These are phyloP conservation scores for Diceros bicornis DNA, from an alignment of 2,797 vertebrate genomes.

Conservation along the genomic window DNA sequence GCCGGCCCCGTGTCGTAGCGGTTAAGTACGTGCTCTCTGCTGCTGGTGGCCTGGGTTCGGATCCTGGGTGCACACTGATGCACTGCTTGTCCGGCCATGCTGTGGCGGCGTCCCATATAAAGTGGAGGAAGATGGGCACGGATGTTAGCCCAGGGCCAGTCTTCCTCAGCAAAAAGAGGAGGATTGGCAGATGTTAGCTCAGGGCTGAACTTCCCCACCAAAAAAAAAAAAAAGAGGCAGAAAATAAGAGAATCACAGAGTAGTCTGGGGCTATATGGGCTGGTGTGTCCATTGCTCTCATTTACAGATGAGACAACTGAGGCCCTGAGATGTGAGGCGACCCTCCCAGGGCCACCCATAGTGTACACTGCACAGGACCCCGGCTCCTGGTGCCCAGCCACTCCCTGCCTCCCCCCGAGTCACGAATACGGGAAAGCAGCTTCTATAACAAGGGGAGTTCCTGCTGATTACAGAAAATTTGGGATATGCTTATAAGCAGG, in stretches of 20 bases:
- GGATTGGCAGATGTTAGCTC: too few species aligned
- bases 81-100: too few species aligned
- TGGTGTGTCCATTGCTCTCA: background rate
- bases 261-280: fast-evolving
- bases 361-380: background rate
- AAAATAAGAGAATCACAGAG: background rate
- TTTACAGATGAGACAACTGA: background rate
- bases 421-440: background rate
- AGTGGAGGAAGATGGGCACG: too few species aligned
- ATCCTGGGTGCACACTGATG: too few species aligned
- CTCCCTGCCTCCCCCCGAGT: background rate
- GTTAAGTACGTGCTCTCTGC: too few species aligned
- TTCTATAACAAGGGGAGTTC: background rate
- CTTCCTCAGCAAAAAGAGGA: too few species aligned
- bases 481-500: background rate
- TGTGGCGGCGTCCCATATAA: too few species aligned
- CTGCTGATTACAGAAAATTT: background rate
- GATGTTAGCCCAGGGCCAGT: too few species aligned
- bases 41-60: too few species aligned
- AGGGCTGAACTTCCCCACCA: background rate
- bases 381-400: fast-evolving
- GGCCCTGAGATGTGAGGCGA: too few species aligned
- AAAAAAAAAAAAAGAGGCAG: background rate
- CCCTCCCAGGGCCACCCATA: too few species aligned
- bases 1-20: too few species aligned